Evolutionary conservation across 1,140 invertebrate species (phyloP).

Genomic region (Trichonephila clavata): DNA sequence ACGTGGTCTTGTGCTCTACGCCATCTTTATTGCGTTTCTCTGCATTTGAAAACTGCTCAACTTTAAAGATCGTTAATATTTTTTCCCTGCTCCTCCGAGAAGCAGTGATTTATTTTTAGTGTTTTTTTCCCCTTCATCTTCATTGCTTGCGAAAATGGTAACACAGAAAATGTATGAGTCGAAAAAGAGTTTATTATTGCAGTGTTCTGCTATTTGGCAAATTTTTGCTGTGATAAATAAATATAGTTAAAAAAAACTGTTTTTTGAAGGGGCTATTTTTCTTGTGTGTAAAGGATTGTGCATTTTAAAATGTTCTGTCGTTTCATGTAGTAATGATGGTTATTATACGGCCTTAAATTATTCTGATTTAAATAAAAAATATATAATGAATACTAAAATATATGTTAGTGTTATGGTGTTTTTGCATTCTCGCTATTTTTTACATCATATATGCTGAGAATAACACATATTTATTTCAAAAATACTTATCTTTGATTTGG

Average conservation of each 20-base stretch:
- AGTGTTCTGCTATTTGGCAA: not conserved
- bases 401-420: no score
- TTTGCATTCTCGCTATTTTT: no score
- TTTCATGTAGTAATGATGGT: no score
- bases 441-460: no score
- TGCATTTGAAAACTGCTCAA: constrained; percentile 37
- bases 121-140: not conserved
- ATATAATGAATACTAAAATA: no score
- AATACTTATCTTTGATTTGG: no score
- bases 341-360: no score
- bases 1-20: not conserved
- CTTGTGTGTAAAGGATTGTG: no score
- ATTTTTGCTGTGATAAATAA: not conserved
- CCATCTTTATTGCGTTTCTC: constrained; percentile 44
- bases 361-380: no score
- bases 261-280: not conserved
- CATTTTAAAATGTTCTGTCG: no score
- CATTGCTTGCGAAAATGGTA: not conserved
- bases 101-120: not conserved
- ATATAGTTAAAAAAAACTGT: not conserved
- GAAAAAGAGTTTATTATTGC: not conserved
- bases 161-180: not conserved
- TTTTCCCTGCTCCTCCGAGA: not conserved
- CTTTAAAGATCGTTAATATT: constrained; percentile 49
- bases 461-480: no score